Base-by-base conservation (phyloP, 1,140 invertebrate species). In the Octopus bimaculoides region DNA sequence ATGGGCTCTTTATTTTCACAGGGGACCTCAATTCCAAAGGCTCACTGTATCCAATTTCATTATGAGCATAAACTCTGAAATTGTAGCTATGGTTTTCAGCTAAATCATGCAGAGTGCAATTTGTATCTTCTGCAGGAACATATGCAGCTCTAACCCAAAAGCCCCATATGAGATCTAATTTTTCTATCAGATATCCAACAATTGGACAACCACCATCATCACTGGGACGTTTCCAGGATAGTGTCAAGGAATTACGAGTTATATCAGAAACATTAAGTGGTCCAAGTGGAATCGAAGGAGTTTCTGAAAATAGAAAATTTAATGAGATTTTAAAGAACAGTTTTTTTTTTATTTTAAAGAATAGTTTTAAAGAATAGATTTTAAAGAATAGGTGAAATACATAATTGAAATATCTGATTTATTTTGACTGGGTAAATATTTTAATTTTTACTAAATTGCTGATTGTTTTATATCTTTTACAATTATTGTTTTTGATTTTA, bases 51-150 rank as follows among this genome's bases (percentile, higher is more conserved):
- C 98, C 98, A 88, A 98, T 97, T 17, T 99, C 95, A 89, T 99
- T 99, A 89, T 99, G 93, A 0, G 98, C 97, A 86, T 95, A 97
- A 0, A 99, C 94, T 79, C 98, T 91, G 93, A 99, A 99, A 89
- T 98, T 96, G 90, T 99, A 99, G 86, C 97, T 94, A 85, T 98
- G 96, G 82, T 96, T 96, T 91, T 98, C 96, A 78, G 93, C 95
- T 7, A 99, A 92, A 82, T 95, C 94, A 2, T 95, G 94, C n/a
- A 99, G 93, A 84, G 90, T 93, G 78, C 83, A 85, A 71, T 79
- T 83, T 9, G 84, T 85, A 41, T 78, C 81, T 69, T 80, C 81
- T 8, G 84, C 80, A 17, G 85, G 83, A 5, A 89, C 97, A 95
- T 69, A 96, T 91, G 91, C 98, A 96, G 78, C 96, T 94, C 77